These are phyloP conservation scores for Siderastrea siderea DNA, from an alignment of 92 coral and sea anemone species.

Conservation along the genomic window DNA sequence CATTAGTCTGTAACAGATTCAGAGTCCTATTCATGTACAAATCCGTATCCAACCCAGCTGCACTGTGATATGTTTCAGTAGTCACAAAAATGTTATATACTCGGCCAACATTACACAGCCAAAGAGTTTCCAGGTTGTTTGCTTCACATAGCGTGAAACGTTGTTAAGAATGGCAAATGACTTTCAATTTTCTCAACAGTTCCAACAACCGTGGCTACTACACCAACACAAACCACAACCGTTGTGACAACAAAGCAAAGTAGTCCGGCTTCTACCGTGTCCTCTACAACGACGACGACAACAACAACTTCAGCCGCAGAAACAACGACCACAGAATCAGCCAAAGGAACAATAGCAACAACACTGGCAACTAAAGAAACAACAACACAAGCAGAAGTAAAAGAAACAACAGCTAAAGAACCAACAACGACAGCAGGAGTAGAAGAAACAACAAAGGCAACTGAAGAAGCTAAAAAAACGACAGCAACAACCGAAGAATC, in stretches of 20 bases:
- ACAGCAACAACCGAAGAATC: no score
- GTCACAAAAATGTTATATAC: no score
- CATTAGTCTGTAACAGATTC: no score
- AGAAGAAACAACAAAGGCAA: constrained; percentile 7
- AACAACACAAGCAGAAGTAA: not conserved
- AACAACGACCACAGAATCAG: constrained; percentile 25
- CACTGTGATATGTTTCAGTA: no score
- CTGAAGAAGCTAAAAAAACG: constrained; percentile 2
- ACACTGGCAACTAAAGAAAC: constrained; percentile 22
- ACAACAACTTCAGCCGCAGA: not conserved
- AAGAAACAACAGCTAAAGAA: constrained; percentile 11
- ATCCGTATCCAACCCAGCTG: no score
- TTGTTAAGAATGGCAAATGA: not conserved
- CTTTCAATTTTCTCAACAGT: not conserved
- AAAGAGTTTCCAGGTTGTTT: no score
- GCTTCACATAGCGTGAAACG: not conserved
- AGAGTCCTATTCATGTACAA: no score
- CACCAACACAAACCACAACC: constrained; percentile 40
- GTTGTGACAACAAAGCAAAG: not conserved
- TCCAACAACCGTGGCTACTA: constrained; percentile 26
- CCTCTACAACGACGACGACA: not conserved
- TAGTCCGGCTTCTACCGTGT: not conserved
- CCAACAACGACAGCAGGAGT: constrained; percentile 28
- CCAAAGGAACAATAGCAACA: constrained; percentile 12
- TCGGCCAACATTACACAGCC: not conserved